Percentiles rank a stretch among this genome's conserved stretches.
Conservation (phyloP, 2,888 invertebrate genomes). For the Seira ritae region DNA sequence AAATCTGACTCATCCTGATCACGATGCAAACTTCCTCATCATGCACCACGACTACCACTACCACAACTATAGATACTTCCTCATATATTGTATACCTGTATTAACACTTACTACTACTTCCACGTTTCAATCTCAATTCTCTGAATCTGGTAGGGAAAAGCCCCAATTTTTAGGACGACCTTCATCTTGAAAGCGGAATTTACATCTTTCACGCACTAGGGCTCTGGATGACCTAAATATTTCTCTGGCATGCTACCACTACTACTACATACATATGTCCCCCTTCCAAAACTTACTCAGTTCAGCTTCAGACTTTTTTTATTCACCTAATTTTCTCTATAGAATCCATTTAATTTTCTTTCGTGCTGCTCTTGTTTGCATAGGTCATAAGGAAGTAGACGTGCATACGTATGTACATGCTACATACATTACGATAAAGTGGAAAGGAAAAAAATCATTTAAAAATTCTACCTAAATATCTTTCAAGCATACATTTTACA, state of each 20-base stretch:
- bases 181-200: slow-evolving; percentile 54
- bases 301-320: no score
- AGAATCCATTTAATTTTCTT: not conserved
- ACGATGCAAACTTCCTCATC: slow-evolving; percentile 28
- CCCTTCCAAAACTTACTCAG: slow-evolving; percentile 2
- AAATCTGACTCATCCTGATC: not conserved
- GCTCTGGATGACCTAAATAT: slow-evolving; percentile 45
- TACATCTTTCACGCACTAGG: slow-evolving; percentile 30
- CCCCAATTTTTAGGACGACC: slow-evolving; percentile 36
- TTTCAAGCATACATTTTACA: no score
- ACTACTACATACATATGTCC: not conserved
- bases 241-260: not conserved
- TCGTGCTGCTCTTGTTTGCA: slow-evolving; percentile 12
- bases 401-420: not conserved
- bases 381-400: slow-evolving; percentile 1
- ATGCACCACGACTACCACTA: no score
- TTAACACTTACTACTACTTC: not conserved
- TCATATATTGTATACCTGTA: no score
- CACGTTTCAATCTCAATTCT: not conserved
- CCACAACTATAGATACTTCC: no score
- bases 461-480: no score
- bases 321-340: slow-evolving; percentile 9
- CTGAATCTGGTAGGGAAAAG: not conserved
- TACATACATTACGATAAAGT: no score
- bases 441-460: no score